phyloP scores from a whole-genome alignment of 1,140 invertebrate genomes.

The Dolichoris vasculosae region DNA sequence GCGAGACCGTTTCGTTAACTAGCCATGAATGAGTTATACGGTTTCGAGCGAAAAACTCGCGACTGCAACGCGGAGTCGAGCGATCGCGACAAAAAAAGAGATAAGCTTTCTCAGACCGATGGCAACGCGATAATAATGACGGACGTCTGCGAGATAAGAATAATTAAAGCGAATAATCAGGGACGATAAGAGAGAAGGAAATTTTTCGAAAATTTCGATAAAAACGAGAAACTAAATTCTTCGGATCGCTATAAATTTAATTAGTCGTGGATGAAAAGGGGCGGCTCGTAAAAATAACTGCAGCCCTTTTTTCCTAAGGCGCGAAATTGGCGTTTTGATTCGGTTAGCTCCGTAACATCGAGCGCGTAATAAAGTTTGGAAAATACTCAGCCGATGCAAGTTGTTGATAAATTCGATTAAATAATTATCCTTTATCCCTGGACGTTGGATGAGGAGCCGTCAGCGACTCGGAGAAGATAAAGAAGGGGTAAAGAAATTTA shows the following conservation, averaged over 20 bases:
- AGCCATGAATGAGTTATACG: conserved; percentile 70
- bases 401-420: conserved; percentile 72
- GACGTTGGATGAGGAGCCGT: conserved; percentile 5
- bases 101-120: conserved; percentile 19
- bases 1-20: conserved; percentile 62
- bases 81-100: conserved; percentile 24
- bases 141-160: neutral
- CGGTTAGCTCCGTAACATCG: neutral
- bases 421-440: conserved; percentile 65
- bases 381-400: neutral
- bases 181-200: neutral
- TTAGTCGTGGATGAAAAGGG: too few relatives aligned
- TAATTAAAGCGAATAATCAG: conserved; percentile 13
- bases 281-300: neutral
- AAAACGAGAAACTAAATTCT: neutral
- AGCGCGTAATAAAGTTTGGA: neutral
- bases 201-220: conserved; percentile 21
- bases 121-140: neutral
- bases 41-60: conserved; percentile 48
- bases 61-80: conserved; percentile 41
- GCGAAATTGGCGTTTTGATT: neutral
- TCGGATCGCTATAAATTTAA: too few relatives aligned
- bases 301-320: neutral
- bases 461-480: neutral
- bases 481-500: conserved; percentile 63